Conservation (phyloP, 2,797 vertebrate species). For the Urosaurus nigricauda region DNA sequence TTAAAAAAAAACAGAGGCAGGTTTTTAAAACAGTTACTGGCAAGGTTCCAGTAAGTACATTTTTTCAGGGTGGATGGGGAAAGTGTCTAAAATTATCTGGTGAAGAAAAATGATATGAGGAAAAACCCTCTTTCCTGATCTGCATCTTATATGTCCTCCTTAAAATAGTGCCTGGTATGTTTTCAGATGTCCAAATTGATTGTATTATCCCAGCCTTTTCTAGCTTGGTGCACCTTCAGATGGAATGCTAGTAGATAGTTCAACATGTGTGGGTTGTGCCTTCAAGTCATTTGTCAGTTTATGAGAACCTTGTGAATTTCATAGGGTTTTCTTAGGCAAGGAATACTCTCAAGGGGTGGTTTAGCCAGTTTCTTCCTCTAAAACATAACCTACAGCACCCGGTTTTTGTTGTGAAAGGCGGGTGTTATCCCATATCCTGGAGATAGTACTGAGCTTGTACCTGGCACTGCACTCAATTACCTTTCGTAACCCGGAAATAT, state of each 20-base stretch:
- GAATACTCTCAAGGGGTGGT: no score
- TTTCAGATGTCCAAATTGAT: background rate
- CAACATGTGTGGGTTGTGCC: no score
- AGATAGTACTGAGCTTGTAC: background rate
- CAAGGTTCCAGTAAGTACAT: background rate
- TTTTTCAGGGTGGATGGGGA: background rate
- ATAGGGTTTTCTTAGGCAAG: no score
- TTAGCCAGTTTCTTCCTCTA: no score
- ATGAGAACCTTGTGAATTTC: no score
- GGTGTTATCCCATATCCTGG: background rate
- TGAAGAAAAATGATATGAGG: background rate
- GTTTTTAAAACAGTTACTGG: background rate
- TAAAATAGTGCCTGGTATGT: background rate
- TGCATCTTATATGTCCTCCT: background rate
- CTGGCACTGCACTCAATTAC: background rate
- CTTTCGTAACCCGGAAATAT: no score
- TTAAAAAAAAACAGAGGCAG: background rate
- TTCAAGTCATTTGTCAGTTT: no score
- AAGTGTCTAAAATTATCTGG: background rate
- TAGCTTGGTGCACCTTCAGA: background rate
- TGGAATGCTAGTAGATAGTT: no score
- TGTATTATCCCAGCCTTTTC: background rate
- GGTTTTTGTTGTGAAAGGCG: background rate
- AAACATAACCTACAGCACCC: no score
- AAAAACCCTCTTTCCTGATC: background rate